These are phyloP conservation scores for Pseudonaja textilis DNA, from an alignment of 2,113 vertebrate species.

Conservation along the genomic window DNA sequence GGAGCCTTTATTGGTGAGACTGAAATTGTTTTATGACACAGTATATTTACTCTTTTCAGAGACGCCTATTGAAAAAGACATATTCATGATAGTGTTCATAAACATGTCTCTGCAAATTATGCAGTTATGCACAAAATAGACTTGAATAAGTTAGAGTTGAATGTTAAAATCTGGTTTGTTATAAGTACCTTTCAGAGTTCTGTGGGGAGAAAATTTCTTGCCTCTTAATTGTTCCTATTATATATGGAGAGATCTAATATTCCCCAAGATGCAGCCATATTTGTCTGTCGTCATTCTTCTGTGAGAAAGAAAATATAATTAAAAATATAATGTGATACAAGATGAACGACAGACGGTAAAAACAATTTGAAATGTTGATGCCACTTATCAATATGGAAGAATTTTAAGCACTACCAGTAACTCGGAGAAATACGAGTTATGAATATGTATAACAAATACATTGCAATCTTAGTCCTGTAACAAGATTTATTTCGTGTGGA, in stretches of 20 bases:
- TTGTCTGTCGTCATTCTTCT: conserved; percentile 2
- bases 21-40: conserved; percentile 1
- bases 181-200: not conserved
- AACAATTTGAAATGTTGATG: conserved; percentile 1
- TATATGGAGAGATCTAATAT: not conserved
- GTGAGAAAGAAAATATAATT: conserved; percentile 11
- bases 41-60: not conserved
- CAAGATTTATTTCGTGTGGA: not conserved
- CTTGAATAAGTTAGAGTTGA: not conserved
- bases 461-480: not conserved
- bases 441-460: not conserved
- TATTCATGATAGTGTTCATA: not conserved
- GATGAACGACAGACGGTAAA: not conserved
- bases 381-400: not conserved
- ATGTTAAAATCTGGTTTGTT: not conserved
- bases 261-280: not conserved
- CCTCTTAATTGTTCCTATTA: not conserved
- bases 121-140: not conserved
- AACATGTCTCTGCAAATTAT: conserved; percentile 1
- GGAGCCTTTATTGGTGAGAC: not conserved
- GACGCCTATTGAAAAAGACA: not conserved
- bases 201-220: not conserved
- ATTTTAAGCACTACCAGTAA: not conserved
- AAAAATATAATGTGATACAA: conserved; percentile 17
- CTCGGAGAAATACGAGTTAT: not conserved